Evolutionary conservation across 2,797 vertebrate species (phyloP).

Genomic region (Lycodopsis pacificus): DNA sequence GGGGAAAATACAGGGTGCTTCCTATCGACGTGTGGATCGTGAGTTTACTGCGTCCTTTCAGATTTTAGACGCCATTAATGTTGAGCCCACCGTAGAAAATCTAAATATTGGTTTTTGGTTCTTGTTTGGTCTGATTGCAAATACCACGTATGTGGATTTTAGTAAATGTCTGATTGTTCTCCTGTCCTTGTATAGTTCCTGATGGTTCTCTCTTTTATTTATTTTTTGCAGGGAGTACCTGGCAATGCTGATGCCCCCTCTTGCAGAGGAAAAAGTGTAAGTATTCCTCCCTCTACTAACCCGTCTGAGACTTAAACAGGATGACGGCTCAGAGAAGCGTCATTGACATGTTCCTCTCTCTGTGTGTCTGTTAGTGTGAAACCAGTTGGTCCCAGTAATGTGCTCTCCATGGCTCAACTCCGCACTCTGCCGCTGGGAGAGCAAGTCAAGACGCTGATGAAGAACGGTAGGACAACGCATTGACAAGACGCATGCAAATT

Average conservation of each 20-base stretch:
- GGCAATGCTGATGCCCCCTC: constrained; percentile 95
- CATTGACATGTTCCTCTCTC: neutral
- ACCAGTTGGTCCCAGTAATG: constrained; percentile 93
- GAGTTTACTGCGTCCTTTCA: no score
- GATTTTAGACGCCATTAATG: no score
- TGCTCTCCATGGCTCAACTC: constrained; percentile 97
- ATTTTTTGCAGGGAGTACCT: constrained; percentile 90
- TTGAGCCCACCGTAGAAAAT: no score
- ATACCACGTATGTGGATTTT: neutral
- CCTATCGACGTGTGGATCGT: no score
- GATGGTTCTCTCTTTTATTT: neutral
- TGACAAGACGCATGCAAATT: no score
- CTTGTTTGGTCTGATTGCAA: neutral
- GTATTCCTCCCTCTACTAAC: constrained; percentile 45
- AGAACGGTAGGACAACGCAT: constrained; percentile 87
- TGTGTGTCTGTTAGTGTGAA: constrained; percentile 82
- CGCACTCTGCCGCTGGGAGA: constrained; percentile 94
- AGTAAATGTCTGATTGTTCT: neutral
- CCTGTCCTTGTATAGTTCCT: neutral
- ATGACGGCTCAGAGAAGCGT: neutral
- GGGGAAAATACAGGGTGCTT: no score
- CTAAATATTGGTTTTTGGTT: no score
- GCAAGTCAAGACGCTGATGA: constrained; percentile 98
- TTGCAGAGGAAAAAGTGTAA: constrained; percentile 93
- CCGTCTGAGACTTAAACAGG: neutral